A percentile compares a stretch with the other conserved stretches of the same genome.
phyloP scores from a whole-genome alignment of 2,797 vertebrate species.

The Synanceia verrucosa region DNA sequence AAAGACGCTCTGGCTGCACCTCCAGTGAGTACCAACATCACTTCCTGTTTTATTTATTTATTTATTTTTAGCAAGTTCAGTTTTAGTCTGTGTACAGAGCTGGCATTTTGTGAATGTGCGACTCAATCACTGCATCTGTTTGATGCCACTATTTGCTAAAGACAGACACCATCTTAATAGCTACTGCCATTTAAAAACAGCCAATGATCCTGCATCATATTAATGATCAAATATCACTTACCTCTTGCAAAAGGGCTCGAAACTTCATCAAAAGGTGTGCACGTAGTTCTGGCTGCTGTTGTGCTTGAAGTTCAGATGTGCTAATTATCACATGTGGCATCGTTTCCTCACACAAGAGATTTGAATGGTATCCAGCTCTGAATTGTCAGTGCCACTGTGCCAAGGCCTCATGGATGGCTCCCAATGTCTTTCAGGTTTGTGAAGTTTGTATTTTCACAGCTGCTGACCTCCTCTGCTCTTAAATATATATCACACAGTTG shows the following conservation, averaged over 20 bases:
- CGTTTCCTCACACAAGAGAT: slow-evolving; percentile 7
- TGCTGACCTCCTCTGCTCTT: slow-evolving; percentile 11
- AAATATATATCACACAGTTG: neutral
- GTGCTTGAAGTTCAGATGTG: slow-evolving; percentile 17
- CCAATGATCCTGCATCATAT: too few species aligned
- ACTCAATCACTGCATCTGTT: neutral
- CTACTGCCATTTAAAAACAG: too few species aligned
- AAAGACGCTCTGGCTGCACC: slow-evolving; percentile 86
- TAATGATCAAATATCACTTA: neutral
- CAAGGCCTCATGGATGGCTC: slow-evolving; percentile 2
- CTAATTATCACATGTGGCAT: slow-evolving; percentile 21
- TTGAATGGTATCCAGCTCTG: slow-evolving; percentile 22
- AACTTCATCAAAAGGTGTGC: neutral
- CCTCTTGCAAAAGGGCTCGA: slow-evolving; percentile 2
- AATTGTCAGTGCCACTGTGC: slow-evolving; percentile 7
- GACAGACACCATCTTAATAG: neutral
- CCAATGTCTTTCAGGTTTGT: neutral
- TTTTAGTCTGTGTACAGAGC: neutral
- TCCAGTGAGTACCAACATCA: slow-evolving; percentile 85
- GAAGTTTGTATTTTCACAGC: slow-evolving; percentile 16
- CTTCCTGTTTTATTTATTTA: neutral
- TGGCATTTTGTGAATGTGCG: neutral
- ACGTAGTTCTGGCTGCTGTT: slow-evolving; percentile 8
- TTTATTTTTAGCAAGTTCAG: neutral
- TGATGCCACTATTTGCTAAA: neutral